Evolutionary conservation across 2,888 invertebrate species (phyloP).

Genomic region (Caenorhabditis macrosperma): DNA sequence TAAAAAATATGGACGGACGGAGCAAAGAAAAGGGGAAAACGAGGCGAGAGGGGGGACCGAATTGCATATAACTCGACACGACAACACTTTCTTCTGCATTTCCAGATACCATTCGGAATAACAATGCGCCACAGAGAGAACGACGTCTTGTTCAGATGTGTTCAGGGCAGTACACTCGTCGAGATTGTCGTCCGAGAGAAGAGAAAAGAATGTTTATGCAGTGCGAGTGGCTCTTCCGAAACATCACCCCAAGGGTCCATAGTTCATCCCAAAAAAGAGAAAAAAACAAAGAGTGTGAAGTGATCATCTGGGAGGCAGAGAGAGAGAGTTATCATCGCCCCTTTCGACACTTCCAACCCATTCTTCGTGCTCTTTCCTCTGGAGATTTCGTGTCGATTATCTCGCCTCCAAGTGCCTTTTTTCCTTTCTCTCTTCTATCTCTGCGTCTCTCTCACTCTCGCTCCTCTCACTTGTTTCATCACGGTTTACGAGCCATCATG

Average conservation of each 20-base stretch:
- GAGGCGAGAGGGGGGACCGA: neutral
- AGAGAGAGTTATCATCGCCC: constrained; percentile 6
- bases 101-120: neutral
- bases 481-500: constrained; percentile 43
- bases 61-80: no score
- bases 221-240: neutral
- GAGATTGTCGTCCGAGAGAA: neutral
- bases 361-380: constrained; percentile 46
- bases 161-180: neutral
- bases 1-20: constrained; percentile 11
- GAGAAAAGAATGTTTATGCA: constrained; percentile 28
- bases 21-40: constrained; percentile 3
- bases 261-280: constrained; percentile 29
- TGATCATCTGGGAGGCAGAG: constrained; percentile 27
- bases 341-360: constrained; percentile 31
- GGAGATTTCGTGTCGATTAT: constrained; percentile 55
- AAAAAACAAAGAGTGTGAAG: constrained; percentile 29
- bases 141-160: constrained; percentile 5
- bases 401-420: constrained; percentile 31
- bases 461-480: constrained; percentile 48
- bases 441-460: constrained; percentile 3
- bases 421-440: constrained; percentile 2
- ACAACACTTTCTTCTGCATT: no score
- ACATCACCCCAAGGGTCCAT: constrained; percentile 22
- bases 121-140: neutral